Base-by-base conservation (phyloP, 2,113 vertebrate genomes). In the Delphinapterus leucas region DNA sequence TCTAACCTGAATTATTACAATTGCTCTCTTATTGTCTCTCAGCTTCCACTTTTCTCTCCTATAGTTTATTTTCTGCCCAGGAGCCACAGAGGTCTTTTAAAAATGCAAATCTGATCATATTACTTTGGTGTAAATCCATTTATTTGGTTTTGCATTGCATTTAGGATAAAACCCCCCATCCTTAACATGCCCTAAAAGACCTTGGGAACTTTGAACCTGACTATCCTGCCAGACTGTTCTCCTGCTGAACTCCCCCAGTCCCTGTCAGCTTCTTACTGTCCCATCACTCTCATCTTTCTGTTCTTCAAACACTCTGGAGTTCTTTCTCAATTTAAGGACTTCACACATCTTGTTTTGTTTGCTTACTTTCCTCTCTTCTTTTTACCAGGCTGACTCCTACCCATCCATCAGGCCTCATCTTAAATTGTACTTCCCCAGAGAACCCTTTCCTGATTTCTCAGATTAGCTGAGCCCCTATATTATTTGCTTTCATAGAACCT, bases 91-190 rank as follows among this genome's bases (percentile, higher is more conserved):
- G 6, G 7, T 80, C 58, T 81, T 96, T 95, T 84, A 0, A 80
- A 93, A 91, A 93, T 91, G 67, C 49, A 93, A 61, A 77, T 94
- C 31, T 92, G 49, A 86, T 88, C 67, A 28, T 89, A n/a, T 86
- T 53, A 65, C 18, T 95, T 38, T 31, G 8, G 49, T 53, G 26
- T 80, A 79, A 90, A 58, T 79, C 44, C 70, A 38, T 60, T 90
- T 26, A 36, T 95, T 95, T 92, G 70, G 10, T 92, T 96, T 96
- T 74, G 73, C 68, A 83, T 65, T 86, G 53, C 49, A 81, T 91
- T 93, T 73, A 83, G 88, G 26, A 67, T 87, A 80, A 92, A 92
- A 26, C 5, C 47, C 36, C 73, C 44, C 33, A 58, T 67, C 61
- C 41, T 49, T 58, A 55, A 36, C 58, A 4, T 67, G 44, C 87